Evolutionary conservation across 2,113 vertebrate genomes (phyloP), one percentile per base, ranked within the genome.

Genomic region (Hypocryptadius cinnamomeus): DNA sequence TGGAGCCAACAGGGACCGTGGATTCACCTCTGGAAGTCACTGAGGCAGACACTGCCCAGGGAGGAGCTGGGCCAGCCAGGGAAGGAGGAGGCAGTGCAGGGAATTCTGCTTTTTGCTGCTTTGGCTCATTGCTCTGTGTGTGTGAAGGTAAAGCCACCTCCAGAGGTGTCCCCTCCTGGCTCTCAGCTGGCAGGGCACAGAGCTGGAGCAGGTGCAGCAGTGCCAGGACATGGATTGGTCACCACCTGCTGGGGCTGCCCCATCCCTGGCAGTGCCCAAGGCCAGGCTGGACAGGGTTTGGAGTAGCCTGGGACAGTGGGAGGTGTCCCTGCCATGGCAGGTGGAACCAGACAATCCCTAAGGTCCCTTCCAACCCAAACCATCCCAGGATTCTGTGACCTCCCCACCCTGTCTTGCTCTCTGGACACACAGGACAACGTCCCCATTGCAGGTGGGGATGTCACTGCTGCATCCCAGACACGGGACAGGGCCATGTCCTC

Each of bases 81-180:
- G 57, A 85, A 82, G 0, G 31, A 28, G 25, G 60, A 33, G 66
- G 33, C 4, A 18, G 28, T 0, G 19, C 35, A 54, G 2, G 1
- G 20, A 77, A 59, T 23, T 54, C 40, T 13, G 3, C 18, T 54
- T 50, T 54, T 39, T 10, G 35, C 40, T 15, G 68, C 31, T 25
- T 19, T 40, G 65, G 56, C 42, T 91, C 42, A 3, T 6, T 33
- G 44, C 8, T 30, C 8, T 30, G 9, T 7, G 16, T 3, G 27
- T 17, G 37, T 16, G 50, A 50, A 30, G 64, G 47, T 3, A 7
- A 5, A 15, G 8, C 21, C 25, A 9, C 0, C 1, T 8, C 30
- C 37, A 28, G 31, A 50, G 50, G n/a, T 3, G 63, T 9, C 27
- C 33, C 50, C 56, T 69, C 25, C 45, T 11, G 30, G 13, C 64